Evolutionary conservation across 2,888 invertebrate genomes (phyloP), one percentile per base, ranked within the genome.

Genomic region (Hydropsyche betteni): DNA sequence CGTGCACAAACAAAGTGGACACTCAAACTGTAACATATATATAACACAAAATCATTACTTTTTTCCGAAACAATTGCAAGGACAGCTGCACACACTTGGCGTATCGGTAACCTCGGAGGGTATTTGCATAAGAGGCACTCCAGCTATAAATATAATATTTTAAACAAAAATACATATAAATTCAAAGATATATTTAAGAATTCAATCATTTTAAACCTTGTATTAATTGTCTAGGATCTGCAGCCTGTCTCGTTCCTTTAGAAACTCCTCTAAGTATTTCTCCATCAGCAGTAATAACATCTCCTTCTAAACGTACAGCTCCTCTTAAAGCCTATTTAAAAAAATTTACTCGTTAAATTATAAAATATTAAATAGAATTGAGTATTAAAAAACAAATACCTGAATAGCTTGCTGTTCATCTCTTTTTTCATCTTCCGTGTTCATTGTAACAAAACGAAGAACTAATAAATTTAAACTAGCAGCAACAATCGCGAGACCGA

Each of bases 391-490:
- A 2, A 58, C 64, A 16, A 10, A 80, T 84, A 93, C 95, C 92
- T 95, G 95, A 86, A 95, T 92, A 72, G 97, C 97, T 86, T 98
- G 98, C 68, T 96, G 94, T 84, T 97, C 98, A 82, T 98, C 98
- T 76, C 97, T 89, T 83, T 97, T 91, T 86, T 98, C 98, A 83
- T 99, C 99, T 85, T 98, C 99, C 0, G 99, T 99, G 88, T 99
- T 99, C 95, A 96, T 96, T 75, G 96, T 96, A 83, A 96, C 96
- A 86, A 96, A 96, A 82, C 99, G 90, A 81, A 99, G 91, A 80
- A 99, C 99, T 80, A 99, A 89, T 81, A 99, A 88, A 89, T 99
- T 99, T 86, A 99, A 93, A 80, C 98, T 98, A 79, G 99, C 99
- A 74, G 99, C 98, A 76, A 99, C 97, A 80, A 99, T 98, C 69